Evolutionary conservation across 2,888 invertebrate genomes (phyloP).

Genomic region (Candidula unifasciata): DNA sequence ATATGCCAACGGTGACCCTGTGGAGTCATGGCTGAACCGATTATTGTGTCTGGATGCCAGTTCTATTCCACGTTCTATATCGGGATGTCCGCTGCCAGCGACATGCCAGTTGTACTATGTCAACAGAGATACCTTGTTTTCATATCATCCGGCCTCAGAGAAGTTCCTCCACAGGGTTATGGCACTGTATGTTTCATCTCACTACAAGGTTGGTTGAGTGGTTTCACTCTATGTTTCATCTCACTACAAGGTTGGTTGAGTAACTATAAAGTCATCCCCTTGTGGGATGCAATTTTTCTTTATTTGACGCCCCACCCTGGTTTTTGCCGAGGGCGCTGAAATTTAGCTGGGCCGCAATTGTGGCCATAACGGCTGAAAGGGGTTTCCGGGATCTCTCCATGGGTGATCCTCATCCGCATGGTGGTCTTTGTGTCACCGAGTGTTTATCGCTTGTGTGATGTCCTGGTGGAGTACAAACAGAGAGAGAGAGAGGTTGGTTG

Average conservation of each 20-base stretch:
- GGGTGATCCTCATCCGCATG: no score
- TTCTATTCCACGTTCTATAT: conserved; percentile 82
- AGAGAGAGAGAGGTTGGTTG: no score
- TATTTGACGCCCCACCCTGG: no score
- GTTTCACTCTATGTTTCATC: not conserved
- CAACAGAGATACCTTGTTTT: conserved; percentile 93
- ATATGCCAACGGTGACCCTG: conserved; percentile 88
- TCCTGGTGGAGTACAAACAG: no score
- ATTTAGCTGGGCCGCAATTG: no score
- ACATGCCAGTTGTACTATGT: conserved; percentile 87
- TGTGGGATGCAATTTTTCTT: no score
- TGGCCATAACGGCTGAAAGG: no score
- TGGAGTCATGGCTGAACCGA: conserved; percentile 94
- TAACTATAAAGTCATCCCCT: no score
- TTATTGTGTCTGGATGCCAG: conserved; percentile 93
- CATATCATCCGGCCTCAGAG: conserved; percentile 91
- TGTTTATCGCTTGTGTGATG: no score
- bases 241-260: not conserved
- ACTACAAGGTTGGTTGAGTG: conserved; percentile 87
- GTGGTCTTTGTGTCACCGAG: no score
- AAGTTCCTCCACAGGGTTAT: conserved; percentile 94
- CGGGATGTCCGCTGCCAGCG: conserved; percentile 92
- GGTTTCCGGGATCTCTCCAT: no score
- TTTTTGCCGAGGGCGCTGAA: no score
- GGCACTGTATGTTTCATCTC: conserved; percentile 95